Evolutionary conservation across 1,140 invertebrate genomes (phyloP).

Genomic region (Apis florea): DNA sequence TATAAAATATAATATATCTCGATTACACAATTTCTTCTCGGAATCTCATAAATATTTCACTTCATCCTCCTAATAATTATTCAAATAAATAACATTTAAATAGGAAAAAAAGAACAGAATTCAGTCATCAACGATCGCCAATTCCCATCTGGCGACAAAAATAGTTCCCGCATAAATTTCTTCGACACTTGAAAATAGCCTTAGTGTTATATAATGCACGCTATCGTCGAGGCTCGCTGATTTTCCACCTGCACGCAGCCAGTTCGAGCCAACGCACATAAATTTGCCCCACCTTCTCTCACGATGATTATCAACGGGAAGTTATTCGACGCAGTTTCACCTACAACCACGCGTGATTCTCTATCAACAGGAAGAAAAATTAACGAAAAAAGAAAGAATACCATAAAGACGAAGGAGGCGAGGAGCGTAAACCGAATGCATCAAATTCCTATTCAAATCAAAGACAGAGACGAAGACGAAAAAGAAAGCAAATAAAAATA

Average conservation of each 20-base stretch:
- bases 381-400: no score
- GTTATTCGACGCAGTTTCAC: conserved; percentile 71
- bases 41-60: background rate
- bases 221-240: conserved; percentile 31
- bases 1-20: no score
- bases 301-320: conserved; percentile 67
- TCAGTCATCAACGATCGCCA: background rate
- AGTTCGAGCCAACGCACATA: conserved; percentile 28
- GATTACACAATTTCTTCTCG: no score
- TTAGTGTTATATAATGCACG: conserved; percentile 30
- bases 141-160: background rate
- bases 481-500: no score
- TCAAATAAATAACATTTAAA: background rate
- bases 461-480: background rate
- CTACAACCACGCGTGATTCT: conserved; percentile 36
- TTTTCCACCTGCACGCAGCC: conserved; percentile 42
- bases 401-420: background rate
- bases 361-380: background rate
- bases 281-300: conserved; percentile 47
- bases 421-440: no score
- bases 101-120: background rate
- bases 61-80: no score
- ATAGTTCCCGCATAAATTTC: background rate
- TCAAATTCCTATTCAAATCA: no score
- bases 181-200: conserved; percentile 17